Conservation (phyloP, 92 coral and sea anemone genomes). For the Zoanthus gigantus region DNA sequence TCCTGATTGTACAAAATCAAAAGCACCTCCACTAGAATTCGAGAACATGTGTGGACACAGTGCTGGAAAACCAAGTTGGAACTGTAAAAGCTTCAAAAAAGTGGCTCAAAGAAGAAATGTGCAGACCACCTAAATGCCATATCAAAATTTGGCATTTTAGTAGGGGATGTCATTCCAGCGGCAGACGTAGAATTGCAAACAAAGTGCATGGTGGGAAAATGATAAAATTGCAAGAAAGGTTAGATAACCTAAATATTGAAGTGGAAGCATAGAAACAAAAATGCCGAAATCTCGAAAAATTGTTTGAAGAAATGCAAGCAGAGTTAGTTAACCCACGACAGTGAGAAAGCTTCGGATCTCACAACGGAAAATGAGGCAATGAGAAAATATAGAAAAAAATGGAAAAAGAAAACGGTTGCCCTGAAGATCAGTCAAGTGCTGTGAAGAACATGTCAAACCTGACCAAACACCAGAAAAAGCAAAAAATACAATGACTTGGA, state of each 20-base stretch:
- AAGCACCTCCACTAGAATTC: conserved; percentile 34
- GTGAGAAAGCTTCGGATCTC: conserved; percentile 35
- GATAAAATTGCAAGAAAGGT: conserved; percentile 27
- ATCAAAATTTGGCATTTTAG: conserved; percentile 21
- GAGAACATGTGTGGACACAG: conserved; percentile 13
- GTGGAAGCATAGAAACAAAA: conserved; percentile 61
- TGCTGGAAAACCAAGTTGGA: conserved; percentile 14
- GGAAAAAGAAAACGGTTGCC: conserved; percentile 19
- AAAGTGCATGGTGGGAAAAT: conserved; percentile 10
- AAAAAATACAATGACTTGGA: conserved; percentile 47
- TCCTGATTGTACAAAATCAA: conserved; percentile 44
- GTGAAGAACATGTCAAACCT: conserved; percentile 34
- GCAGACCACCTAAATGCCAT: conserved; percentile 1
- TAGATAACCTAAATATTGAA: conserved; percentile 54
- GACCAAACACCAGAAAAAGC: conserved; percentile 46
- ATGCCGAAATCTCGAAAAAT: conserved; percentile 54
- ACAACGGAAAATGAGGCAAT: conserved; percentile 41
- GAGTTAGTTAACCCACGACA: neutral
- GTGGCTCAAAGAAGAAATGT: conserved; percentile 21
- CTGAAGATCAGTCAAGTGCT: neutral
- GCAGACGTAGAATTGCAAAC: conserved; percentile 43
- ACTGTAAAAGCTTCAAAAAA: conserved; percentile 3
- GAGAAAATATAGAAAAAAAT: conserved; percentile 46
- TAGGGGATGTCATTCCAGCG: neutral
- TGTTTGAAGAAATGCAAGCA: conserved; percentile 42